Percentiles rank a stretch among this genome's conserved stretches.
phyloP scores from a whole-genome alignment of 2,797 vertebrate species.

The Cercopithecus mitis region DNA sequence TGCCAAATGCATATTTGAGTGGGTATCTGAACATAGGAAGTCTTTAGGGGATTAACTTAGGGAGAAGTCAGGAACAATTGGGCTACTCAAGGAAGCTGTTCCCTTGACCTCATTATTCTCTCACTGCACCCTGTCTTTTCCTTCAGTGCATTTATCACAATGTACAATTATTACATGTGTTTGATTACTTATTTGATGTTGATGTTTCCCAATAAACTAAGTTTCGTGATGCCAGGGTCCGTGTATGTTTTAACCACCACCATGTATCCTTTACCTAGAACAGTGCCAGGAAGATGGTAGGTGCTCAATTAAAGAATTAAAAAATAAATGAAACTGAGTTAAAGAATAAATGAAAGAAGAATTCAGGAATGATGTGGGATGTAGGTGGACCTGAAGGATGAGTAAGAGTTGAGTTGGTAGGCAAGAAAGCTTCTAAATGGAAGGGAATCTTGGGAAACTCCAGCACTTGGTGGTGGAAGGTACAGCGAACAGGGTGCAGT shows the following conservation, averaged over 20 bases:
- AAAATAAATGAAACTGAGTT: neutral
- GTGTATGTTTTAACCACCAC: neutral
- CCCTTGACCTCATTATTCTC: neutral
- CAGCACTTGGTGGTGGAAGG: neutral
- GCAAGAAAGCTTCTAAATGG: neutral
- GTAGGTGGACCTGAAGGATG: neutral
- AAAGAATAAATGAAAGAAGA: neutral
- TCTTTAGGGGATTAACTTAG: neutral
- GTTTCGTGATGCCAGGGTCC: neutral
- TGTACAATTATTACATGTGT: neutral
- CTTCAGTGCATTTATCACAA: neutral
- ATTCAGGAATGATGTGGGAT: neutral
- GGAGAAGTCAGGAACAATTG: neutral
- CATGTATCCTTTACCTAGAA: neutral
- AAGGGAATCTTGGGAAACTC: neutral
- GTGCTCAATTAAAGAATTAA: neutral
- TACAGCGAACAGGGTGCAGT: neutral
- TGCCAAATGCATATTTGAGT: neutral
- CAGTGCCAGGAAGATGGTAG: neutral
- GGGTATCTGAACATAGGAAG: neutral
- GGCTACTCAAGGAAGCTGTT: neutral
- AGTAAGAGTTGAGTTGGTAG: neutral
- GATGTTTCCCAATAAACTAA: neutral
- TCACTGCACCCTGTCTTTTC: neutral
- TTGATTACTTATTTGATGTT: neutral